Evolutionary conservation across 37 sponge, comb jelly and placozoan species (phyloP).

Genomic region (Ianthella basta): DNA sequence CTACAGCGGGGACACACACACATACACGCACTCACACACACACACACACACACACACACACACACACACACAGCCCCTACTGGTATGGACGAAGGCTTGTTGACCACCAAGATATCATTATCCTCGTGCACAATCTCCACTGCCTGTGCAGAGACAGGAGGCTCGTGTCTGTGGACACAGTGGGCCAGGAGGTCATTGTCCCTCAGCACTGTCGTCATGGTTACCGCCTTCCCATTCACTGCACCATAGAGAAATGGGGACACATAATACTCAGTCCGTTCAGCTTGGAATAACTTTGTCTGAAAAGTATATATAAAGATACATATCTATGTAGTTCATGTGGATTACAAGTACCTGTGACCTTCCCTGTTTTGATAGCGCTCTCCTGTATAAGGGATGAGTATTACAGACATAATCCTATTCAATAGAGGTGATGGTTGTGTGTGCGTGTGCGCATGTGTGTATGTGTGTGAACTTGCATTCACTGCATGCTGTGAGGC

Average conservation of each 20-base stretch:
- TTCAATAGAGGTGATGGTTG: no score
- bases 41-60: neutral
- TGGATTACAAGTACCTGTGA: conserved; percentile 50
- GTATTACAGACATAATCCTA: neutral
- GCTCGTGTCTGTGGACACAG: conserved; percentile 91
- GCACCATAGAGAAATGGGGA: neutral
- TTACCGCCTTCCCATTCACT: conserved; percentile 66
- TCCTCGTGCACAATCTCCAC: conserved; percentile 67
- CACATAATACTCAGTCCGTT: neutral
- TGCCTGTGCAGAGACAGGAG: conserved; percentile 78
- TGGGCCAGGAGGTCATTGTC: conserved; percentile 81
- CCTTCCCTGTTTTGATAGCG: conserved; percentile 72
- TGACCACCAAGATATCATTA: conserved; percentile 73
- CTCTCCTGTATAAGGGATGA: conserved; percentile 49
- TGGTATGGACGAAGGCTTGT: conserved; percentile 95
- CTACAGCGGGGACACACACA: conserved; percentile 31
- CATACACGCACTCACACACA: neutral
- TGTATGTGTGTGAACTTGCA: no score
- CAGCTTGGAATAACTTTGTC: neutral
- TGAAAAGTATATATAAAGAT: neutral
- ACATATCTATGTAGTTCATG: neutral
- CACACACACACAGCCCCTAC: conserved; percentile 44
- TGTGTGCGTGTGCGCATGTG: no score
- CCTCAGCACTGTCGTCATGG: conserved; percentile 64
- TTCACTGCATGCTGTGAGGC: no score